phyloP scores from a whole-genome alignment of 2,797 vertebrate species.

The Hemitrygon akajei region DNA sequence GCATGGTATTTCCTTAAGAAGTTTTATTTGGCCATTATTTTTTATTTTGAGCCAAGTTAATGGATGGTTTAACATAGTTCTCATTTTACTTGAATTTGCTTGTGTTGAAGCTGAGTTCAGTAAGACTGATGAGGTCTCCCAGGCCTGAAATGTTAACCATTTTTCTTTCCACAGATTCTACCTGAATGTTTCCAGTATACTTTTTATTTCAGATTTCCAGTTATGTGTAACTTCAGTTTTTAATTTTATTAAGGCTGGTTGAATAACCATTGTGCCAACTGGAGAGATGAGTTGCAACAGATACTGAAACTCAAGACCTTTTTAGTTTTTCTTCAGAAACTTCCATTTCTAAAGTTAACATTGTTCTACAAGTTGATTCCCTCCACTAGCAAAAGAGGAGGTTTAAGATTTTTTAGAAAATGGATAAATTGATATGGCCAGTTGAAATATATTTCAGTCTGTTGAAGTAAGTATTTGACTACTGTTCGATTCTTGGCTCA shows the following conservation, averaged over 20 bases:
- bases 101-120: background rate
- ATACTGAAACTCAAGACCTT: background rate
- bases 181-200: too few relatives aligned
- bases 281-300: background rate
- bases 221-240: background rate
- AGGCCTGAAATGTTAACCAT: too few relatives aligned
- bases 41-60: background rate
- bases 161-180: too few relatives aligned
- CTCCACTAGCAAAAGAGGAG: background rate
- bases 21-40: background rate
- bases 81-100: background rate
- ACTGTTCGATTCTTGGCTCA: too few relatives aligned
- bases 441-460: too few relatives aligned
- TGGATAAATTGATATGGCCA: too few relatives aligned
- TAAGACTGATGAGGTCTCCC: too few relatives aligned
- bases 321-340: background rate
- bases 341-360: background rate
- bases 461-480: too few relatives aligned
- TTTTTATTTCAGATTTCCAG: too few relatives aligned
- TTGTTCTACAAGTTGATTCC: background rate
- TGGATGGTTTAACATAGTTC: background rate
- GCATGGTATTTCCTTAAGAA: background rate
- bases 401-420: too few relatives aligned
- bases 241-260: background rate
- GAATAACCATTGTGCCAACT: background rate